Conservation (phyloP, 1,140 invertebrate species). For the Luehdorfia chinensis region DNA sequence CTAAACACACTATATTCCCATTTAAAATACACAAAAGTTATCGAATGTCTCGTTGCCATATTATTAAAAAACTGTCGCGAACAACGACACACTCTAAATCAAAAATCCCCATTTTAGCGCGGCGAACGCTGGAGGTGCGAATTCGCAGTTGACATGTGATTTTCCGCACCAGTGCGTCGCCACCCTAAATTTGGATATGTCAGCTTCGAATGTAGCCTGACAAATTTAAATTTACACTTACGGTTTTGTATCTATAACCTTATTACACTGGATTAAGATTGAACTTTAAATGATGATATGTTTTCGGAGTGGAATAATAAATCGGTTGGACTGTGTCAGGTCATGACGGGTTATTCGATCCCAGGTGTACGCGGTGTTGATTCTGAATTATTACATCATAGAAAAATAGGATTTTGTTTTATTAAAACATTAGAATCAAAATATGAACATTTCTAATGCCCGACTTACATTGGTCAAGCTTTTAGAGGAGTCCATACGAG, state of each 20-base stretch:
- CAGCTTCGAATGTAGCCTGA: constrained; percentile 23
- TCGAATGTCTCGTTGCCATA: no score
- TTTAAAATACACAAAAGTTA: no score
- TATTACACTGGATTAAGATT: constrained; percentile 21
- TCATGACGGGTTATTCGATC: constrained; percentile 31
- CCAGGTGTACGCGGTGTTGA: constrained; percentile 31
- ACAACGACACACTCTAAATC: constrained; percentile 1
- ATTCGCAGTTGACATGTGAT: constrained; percentile 47
- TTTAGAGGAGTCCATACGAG: no score
- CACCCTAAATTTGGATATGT: constrained; percentile 40
- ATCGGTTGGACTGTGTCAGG: constrained; percentile 22
- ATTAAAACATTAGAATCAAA: no score
- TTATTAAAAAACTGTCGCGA: constrained; percentile 15
- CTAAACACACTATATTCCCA: no score
- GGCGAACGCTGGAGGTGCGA: constrained; percentile 1
- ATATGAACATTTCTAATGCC: no score
- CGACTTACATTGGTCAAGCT: no score
- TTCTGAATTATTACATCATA: constrained; percentile 24
- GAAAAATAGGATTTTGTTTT: not conserved
- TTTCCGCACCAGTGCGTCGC: constrained; percentile 47
- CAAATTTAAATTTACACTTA: constrained; percentile 16
- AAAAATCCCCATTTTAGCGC: constrained; percentile 9
- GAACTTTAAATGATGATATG: constrained; percentile 3
- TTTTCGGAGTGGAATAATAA: not conserved
- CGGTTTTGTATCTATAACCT: constrained; percentile 9